Percentiles rank a stretch among this genome's conserved stretches.
phyloP scores from a whole-genome alignment of 2,797 vertebrate species.

The Spinus pinus region DNA sequence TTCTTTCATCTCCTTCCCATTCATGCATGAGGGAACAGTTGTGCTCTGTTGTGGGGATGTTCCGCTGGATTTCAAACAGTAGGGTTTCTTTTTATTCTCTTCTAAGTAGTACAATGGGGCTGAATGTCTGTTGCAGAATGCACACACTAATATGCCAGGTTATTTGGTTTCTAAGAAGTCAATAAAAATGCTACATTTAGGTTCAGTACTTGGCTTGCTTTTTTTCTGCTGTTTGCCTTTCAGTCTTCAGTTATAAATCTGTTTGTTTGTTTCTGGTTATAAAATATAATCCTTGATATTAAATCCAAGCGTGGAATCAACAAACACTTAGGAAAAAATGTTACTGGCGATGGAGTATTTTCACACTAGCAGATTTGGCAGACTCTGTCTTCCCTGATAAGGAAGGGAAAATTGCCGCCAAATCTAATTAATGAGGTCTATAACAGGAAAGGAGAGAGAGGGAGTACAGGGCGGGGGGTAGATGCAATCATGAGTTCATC shows the following conservation, averaged over 20 bases:
- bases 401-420: slow-evolving; percentile 74
- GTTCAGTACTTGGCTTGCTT: slow-evolving; percentile 78
- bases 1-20: slow-evolving; percentile 98
- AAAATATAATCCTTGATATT: slow-evolving; percentile 77
- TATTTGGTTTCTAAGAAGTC: slow-evolving; percentile 99
- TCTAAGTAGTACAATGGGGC: slow-evolving; percentile 96
- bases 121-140: slow-evolving; percentile 97
- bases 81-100: slow-evolving; percentile 99
- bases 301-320: slow-evolving; percentile 76
- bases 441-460: slow-evolving; percentile 42
- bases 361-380: slow-evolving; percentile 79
- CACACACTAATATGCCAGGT: slow-evolving; percentile 95
- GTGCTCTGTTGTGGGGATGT: slow-evolving; percentile 99
- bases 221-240: slow-evolving; percentile 76
- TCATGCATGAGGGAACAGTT: slow-evolving; percentile 99
- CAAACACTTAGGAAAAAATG: slow-evolving; percentile 73
- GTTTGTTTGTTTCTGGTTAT: slow-evolving; percentile 79
- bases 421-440: slow-evolving; percentile 79
- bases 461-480: background rate
- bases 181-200: slow-evolving; percentile 98
- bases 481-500: slow-evolving; percentile 61
- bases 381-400: slow-evolving; percentile 64
- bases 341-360: slow-evolving; percentile 73
- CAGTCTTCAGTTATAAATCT: slow-evolving; percentile 83
- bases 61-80: slow-evolving; percentile 99